A percentile compares a stretch with the other conserved stretches of the same genome.
Evolutionary conservation across 2,113 vertebrate genomes (phyloP).

Genomic region (Apteryx mantelli): DNA sequence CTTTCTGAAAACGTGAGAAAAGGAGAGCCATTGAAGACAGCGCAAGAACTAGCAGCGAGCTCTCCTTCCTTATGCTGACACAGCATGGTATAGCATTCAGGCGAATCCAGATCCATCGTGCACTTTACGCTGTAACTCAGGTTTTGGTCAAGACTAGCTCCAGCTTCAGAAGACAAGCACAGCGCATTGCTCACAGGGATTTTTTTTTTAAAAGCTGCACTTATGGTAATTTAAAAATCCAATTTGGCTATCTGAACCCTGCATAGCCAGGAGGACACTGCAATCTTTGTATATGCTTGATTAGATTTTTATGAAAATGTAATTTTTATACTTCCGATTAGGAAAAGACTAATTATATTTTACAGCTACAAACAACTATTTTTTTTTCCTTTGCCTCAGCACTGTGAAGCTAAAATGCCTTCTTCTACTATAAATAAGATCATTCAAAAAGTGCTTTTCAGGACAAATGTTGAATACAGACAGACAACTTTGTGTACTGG

Average conservation of each 20-base stretch:
- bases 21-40: conserved; percentile 70
- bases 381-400: conserved; percentile 6
- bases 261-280: conserved; percentile 42
- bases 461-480: conserved; percentile 48
- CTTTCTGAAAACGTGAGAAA: conserved; percentile 48
- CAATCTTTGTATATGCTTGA: neutral
- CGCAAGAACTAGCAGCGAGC: conserved; percentile 64
- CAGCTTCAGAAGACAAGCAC: conserved; percentile 51
- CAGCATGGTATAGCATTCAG: conserved; percentile 15
- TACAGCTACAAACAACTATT: neutral
- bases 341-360: conserved; percentile 37
- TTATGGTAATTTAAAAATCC: conserved; percentile 47
- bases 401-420: neutral
- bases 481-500: conserved; percentile 23
- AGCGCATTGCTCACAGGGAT: neutral
- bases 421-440: conserved; percentile 25
- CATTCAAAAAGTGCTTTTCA: conserved; percentile 64
- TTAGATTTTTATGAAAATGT: conserved; percentile 51
- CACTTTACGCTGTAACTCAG: conserved; percentile 25
- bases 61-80: conserved; percentile 54
- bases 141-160: conserved; percentile 69
- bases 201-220: conserved; percentile 40
- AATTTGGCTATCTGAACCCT: conserved; percentile 46
- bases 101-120: conserved; percentile 29
- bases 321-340: conserved; percentile 34